phyloP scores from a whole-genome alignment of 2,797 vertebrate species.

The Xenopus petersii region DNA sequence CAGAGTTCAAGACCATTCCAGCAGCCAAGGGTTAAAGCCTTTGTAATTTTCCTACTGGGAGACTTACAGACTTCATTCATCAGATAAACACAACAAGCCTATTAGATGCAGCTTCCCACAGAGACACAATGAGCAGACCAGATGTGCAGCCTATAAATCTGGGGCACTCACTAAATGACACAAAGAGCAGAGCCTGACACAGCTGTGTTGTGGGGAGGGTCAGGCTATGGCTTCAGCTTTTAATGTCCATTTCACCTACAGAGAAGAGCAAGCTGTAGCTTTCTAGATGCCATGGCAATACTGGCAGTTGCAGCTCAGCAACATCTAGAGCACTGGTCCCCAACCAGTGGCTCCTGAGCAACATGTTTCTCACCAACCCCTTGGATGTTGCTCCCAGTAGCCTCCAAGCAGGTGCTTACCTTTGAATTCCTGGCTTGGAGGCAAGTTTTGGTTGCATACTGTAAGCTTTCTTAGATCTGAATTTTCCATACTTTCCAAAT shows the following conservation, averaged over 20 bases:
- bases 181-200: neutral
- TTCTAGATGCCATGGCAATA: neutral
- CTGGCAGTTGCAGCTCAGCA: no score
- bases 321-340: no score
- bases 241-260: neutral
- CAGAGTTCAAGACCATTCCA: neutral
- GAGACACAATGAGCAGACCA: slow-evolving; percentile 16
- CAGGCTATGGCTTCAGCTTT: neutral
- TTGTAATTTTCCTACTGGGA: slow-evolving; percentile 12
- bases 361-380: no score
- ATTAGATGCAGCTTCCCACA: slow-evolving; percentile 11
- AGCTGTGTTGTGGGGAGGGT: slow-evolving; percentile 1
- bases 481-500: no score
- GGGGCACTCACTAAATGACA: slow-evolving; percentile 7
- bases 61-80: slow-evolving; percentile 33
- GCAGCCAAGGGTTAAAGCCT: slow-evolving; percentile 1
- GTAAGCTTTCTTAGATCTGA: no score
- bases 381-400: no score
- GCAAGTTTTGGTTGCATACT: no score
- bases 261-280: neutral
- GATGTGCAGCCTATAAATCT: slow-evolving; percentile 14
- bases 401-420: no score
- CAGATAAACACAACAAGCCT: slow-evolving; percentile 27
- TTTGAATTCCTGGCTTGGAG: no score
- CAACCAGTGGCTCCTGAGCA: no score